These are phyloP conservation scores for Hesperophylax magnus DNA, from an alignment of 1,140 invertebrate species.

Conservation along the genomic window DNA sequence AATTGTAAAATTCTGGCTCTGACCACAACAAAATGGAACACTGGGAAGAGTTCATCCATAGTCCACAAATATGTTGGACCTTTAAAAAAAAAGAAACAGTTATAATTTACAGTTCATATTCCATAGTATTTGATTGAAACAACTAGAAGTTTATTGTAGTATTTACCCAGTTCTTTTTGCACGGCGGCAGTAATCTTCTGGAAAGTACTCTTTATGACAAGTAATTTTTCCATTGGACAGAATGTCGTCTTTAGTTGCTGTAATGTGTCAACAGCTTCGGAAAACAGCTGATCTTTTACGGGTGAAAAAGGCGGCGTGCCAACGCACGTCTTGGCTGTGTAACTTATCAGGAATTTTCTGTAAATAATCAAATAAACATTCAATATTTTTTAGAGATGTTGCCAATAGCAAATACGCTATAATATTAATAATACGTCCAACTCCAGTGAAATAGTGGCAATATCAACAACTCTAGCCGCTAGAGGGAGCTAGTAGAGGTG, in stretches of 20 bases:
- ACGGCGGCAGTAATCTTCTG: conserved; percentile 82
- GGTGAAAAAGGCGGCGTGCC: conserved; percentile 62
- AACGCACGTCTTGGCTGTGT: conserved; percentile 50
- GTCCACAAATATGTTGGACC: conserved; percentile 79
- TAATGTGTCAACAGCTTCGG: conserved; percentile 79
- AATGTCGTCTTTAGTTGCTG: conserved; percentile 85
- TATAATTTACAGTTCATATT: too few species aligned
- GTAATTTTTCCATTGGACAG: conserved; percentile 84
- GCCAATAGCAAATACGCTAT: too few species aligned
- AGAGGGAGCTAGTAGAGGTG: too few species aligned
- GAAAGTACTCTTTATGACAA: conserved; percentile 83
- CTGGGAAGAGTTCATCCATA: conserved; percentile 90
- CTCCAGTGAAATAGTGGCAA: too few species aligned
- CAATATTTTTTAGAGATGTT: neutral
- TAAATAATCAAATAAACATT: conserved; percentile 33
- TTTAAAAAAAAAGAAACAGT: conserved; percentile 55
- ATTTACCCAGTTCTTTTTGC: conserved; percentile 68
- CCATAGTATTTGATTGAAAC: too few species aligned
- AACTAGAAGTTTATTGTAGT: conserved; percentile 1
- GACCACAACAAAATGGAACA: conserved; percentile 89
- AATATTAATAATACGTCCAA: too few species aligned
- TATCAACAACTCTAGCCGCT: too few species aligned
- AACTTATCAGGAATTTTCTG: conserved; percentile 69
- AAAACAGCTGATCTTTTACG: conserved; percentile 72
- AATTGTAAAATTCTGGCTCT: conserved; percentile 85